A percentile compares a stretch with the other conserved stretches of the same genome.
These are phyloP conservation scores for Pocillopora grandis DNA, from an alignment of 92 coral and sea anemone genomes.

Conservation along the genomic window DNA sequence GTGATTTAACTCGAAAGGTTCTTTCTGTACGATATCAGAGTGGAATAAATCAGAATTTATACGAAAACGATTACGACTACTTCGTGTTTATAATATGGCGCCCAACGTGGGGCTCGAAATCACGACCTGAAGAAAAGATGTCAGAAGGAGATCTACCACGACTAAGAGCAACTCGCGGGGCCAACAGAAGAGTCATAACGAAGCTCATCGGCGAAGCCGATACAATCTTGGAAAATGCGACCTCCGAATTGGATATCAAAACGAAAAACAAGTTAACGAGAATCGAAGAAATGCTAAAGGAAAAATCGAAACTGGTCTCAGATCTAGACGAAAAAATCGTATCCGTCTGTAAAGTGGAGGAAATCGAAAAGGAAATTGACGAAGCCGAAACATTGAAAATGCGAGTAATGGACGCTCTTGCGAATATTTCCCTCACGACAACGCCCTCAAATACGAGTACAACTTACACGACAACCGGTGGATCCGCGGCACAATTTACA, in stretches of 20 bases:
- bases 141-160: constrained; percentile 3
- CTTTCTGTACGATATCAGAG: too few species aligned
- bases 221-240: background rate
- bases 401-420: background rate
- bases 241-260: background rate
- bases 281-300: constrained; percentile 14
- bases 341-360: constrained; percentile 32
- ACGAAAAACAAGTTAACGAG: background rate
- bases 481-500: background rate
- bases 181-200: constrained; percentile 27
- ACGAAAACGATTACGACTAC: too few species aligned
- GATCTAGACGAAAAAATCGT: constrained; percentile 41
- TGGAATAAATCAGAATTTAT: too few species aligned
- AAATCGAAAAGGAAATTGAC: constrained; percentile 39
- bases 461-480: background rate
- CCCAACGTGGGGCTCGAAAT: constrained; percentile 30
- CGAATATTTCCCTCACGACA: background rate
- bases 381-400: constrained; percentile 25
- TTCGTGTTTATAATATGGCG: constrained; percentile 24
- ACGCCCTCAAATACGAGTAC: constrained; percentile 4
- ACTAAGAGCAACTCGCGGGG: constrained; percentile 20
- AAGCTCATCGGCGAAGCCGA: constrained; percentile 28
- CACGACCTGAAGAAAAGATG: background rate
- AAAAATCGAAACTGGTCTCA: constrained; percentile 18
- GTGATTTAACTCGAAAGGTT: too few species aligned